Conservation (phyloP, 2,888 invertebrate species). For the Spatulosminthurus flaviceps region DNA sequence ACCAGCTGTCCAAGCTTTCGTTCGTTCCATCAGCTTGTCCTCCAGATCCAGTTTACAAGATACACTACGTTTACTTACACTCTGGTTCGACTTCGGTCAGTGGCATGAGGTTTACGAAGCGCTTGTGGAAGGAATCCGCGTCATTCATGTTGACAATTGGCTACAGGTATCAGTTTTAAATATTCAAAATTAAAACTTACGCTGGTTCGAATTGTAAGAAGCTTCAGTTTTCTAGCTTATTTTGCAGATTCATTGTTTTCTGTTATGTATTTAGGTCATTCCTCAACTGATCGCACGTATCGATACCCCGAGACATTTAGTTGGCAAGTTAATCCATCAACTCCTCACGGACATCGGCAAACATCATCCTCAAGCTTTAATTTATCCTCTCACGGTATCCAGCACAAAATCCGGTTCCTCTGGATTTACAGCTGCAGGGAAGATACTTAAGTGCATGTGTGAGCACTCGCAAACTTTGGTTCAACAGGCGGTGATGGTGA, state of each 20-base stretch:
- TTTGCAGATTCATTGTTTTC: too few relatives aligned
- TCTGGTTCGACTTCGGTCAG: constrained; percentile 99
- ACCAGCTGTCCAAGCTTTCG: constrained; percentile 94
- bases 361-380: constrained; percentile 95
- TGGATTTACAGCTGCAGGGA: constrained; percentile 89
- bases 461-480: constrained; percentile 93
- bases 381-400: constrained; percentile 97
- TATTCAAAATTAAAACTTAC: constrained; percentile 30
- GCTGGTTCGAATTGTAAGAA: neutral
- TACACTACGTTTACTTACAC: constrained; percentile 89
- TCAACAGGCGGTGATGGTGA: constrained; percentile 93
- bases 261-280: constrained; percentile 74
- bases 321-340: constrained; percentile 90
- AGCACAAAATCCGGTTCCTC: constrained; percentile 89
- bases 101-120: constrained; percentile 93
- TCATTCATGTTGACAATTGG: constrained; percentile 98
- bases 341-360: constrained; percentile 96
- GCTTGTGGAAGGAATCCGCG: constrained; percentile 87
- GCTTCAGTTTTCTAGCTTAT: too few relatives aligned
- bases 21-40: constrained; percentile 86
- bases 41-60: constrained; percentile 88
- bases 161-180: too few relatives aligned
- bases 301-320: constrained; percentile 88
- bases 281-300: constrained; percentile 98
- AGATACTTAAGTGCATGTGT: constrained; percentile 93